These are phyloP conservation scores for Drosophila cyrtoloma DNA, from an alignment of 2,888 invertebrate species.

Conservation along the genomic window DNA sequence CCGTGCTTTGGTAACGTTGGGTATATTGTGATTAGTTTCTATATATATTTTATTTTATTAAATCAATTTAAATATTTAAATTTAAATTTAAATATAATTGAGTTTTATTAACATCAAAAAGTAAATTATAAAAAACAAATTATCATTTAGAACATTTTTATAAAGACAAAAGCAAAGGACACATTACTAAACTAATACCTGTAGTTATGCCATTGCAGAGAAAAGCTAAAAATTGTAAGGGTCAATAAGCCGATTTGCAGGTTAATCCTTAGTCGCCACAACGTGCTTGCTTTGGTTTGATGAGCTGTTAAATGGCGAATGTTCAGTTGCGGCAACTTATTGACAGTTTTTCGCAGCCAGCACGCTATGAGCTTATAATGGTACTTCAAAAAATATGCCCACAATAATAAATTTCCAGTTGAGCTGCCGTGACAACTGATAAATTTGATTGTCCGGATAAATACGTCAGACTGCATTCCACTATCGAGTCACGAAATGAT, in stretches of 20 bases:
- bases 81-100: too few species aligned
- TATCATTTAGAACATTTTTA: not conserved
- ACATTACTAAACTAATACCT: not conserved
- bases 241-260: not conserved
- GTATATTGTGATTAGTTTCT: not conserved
- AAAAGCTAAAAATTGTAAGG: not conserved
- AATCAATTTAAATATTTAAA: too few species aligned
- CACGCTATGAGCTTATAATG: conserved; percentile 57
- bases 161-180: not conserved
- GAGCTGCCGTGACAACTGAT: conserved; percentile 49
- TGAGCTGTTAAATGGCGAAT: conserved; percentile 68
- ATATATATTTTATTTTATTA: not conserved
- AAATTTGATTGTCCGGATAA: conserved; percentile 51
- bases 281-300: conserved; percentile 39
- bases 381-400: conserved; percentile 65
- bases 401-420: conserved; percentile 59
- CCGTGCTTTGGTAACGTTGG: not conserved
- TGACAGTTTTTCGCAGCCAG: conserved; percentile 46
- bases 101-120: not conserved
- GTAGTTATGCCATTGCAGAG: not conserved
- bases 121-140: not conserved
- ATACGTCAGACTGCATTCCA: conserved; percentile 12
- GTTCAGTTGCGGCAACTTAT: conserved; percentile 33
- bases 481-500: conserved; percentile 53
- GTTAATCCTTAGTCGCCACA: not conserved